A percentile compares a stretch with the other conserved stretches of the same genome.
phyloP scores from a whole-genome alignment of 2,797 vertebrate species.

The Pangasius mekongensis region DNA sequence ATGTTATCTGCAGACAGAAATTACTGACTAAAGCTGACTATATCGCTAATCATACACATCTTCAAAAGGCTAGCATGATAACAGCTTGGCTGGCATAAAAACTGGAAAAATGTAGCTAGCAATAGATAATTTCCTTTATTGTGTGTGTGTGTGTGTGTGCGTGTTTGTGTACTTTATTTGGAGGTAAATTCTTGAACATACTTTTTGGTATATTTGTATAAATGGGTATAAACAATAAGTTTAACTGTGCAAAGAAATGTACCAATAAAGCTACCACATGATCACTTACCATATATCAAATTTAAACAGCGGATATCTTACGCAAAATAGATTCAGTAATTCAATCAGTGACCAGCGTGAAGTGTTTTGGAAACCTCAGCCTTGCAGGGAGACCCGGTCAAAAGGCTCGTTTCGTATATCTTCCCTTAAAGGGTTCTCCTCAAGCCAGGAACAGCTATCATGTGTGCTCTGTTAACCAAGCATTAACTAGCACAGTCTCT shows the following conservation, averaged over 20 bases:
- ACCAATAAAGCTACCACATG: not conserved
- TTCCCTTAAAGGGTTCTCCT: slow-evolving; percentile 4
- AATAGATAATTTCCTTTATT: not conserved
- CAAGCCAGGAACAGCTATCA: slow-evolving; percentile 21
- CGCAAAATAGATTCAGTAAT: not conserved
- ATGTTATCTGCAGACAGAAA: not conserved
- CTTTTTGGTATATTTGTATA: not conserved
- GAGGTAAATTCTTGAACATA: too few relatives aligned
- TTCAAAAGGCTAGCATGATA: not conserved
- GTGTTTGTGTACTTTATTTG: not conserved
- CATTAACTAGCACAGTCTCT: not conserved
- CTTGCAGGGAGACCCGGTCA: not conserved
- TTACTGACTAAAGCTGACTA: not conserved
- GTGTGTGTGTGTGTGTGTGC: not conserved
- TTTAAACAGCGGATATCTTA: not conserved
- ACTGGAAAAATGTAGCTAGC: not conserved
- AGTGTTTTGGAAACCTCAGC: slow-evolving; percentile 6
- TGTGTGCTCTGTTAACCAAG: slow-evolving; percentile 29
- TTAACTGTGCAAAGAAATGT: not conserved
- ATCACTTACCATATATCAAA: not conserved
- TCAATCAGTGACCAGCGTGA: not conserved
- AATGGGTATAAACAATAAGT: not conserved
- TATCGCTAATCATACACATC: not conserved
- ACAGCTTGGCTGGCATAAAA: not conserved
- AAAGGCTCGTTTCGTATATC: not conserved